Percentiles rank a stretch among this genome's conserved stretches.
Conservation (phyloP, 2,888 invertebrate genomes). For the Protophormia terraenovae region DNA sequence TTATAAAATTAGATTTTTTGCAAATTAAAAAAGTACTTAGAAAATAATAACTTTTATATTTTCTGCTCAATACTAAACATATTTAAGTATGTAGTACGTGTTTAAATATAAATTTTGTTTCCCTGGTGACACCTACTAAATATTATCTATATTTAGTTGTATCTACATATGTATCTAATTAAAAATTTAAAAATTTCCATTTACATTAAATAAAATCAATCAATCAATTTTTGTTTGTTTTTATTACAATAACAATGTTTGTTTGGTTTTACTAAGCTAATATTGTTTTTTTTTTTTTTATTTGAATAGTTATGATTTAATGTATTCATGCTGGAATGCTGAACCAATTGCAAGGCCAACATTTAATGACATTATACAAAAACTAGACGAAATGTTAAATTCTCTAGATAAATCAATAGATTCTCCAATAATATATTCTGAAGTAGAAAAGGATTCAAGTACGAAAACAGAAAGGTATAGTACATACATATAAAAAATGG, state of each 20-base stretch:
- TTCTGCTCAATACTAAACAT: no score
- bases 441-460: conserved; percentile 22
- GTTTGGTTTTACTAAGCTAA: not conserved
- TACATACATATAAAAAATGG: not conserved
- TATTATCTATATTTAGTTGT: no score
- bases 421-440: conserved; percentile 12
- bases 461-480: conserved; percentile 41
- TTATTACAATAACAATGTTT: no score
- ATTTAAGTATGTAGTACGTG: no score
- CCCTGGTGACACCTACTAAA: no score
- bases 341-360: conserved; percentile 87
- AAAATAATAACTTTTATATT: no score
- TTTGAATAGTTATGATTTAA: conserved; percentile 86
- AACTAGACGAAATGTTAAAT: conserved; percentile 79
- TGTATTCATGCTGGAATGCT: conserved; percentile 88
- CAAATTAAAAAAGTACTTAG: no score
- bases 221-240: not conserved
- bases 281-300: not conserved
- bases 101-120: no score
- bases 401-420: conserved; percentile 59
- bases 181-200: no score
- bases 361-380: conserved; percentile 84
- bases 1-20: no score
- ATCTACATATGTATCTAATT: no score
- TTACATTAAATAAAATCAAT: no score